Evolutionary conservation across 2,888 invertebrate species (phyloP), one percentile per base, ranked within the genome.

Genomic region (Tiliacea aurago): DNA sequence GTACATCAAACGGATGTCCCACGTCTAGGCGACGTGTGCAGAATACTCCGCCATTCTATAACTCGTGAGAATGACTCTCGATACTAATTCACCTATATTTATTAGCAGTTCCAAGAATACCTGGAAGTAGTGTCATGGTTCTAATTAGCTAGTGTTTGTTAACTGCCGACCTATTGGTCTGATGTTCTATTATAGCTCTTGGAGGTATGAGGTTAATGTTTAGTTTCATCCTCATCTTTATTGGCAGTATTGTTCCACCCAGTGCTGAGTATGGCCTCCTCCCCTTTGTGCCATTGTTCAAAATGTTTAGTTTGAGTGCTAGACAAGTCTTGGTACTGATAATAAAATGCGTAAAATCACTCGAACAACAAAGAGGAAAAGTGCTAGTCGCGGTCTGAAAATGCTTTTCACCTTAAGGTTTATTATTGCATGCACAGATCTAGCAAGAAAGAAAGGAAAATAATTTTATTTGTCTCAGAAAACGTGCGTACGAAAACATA

Each of bases 1-100:
- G 59, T 81, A 83, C 67, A 49, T 23, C 80, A 86, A 90, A 87
- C 90, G 90, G 90, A 91, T 90, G 90, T 90, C 83, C 89, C 90
- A 90, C 84, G 86, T 84, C 78, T 75, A 70, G 1, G 41, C 69
- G 72, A 87, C 90, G 90, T 90, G 90, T 71, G n/a, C 69, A 61
- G 90, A 84, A 89, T 89, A 71, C 83, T 65, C 77, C 82, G 73
- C 69, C 72, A 84, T 83, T 79, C 78, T 81, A 84, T 83, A 84
- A 86, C 85, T 86, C 87, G 90, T 90, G 90, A 90, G 90, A 90
- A 88, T 84, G 81, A 78, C 80, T 81, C 75, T 59, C 71, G 63
- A 80, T 83, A 84, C 73, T 81, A 84, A 84, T 83, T 84, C 81
- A 84, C 85, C 84, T 85, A 79, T 82, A 84, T 85, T 80, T 78